Base-by-base conservation (phyloP, 2,888 invertebrate genomes). In the Priocnemis perturbator region DNA sequence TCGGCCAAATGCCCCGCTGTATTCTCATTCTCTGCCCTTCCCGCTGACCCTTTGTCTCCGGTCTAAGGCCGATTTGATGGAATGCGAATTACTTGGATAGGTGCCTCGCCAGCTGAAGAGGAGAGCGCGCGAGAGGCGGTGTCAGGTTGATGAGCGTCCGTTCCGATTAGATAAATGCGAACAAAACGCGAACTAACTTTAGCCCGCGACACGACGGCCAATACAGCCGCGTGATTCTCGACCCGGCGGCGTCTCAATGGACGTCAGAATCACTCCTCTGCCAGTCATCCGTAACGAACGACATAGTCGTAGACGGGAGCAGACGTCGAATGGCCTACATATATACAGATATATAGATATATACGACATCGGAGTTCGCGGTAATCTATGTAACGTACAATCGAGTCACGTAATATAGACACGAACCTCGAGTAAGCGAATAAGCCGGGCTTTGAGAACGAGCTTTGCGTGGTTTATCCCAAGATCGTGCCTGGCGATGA, bases 211-310 rank as follows among this genome's bases (percentile, higher is more conserved):
- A 21, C 60, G 68, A 63, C 59, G 56, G 66, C 69, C 69, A 69
- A 69, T 69, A 69, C 65, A 53, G 37, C 55, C 62, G 60, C 69
- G 61, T 60, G 68, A 64, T 71, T 68, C 69, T 55, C 68, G 57
- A 67, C 11, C 60, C 59, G 65, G 64, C 69, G 66, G 64, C 69
- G 66, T 68, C 71, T 71, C 71, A 64, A 64, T 68, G 71, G 68
- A 71, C 58, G 61, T 69, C 68, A 68, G 71, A 68, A 64, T 64
- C 64, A 71, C 71, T 62, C 60, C 70, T 63, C 63, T 68, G 71
- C 60, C 68, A 68, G 71, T 71, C 70, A 68, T 68, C 56, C 71
- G 64, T 71, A 71, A 68, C 63, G 71, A 64, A 69, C 66, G 65
- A 69, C 66, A 53, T 65, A 47, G 57, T 69, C 53, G 65, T 58